Evolutionary conservation across 2,888 invertebrate genomes (phyloP), one percentile per base, ranked within the genome.

Genomic region (Leptinotarsa rubiginosa): DNA sequence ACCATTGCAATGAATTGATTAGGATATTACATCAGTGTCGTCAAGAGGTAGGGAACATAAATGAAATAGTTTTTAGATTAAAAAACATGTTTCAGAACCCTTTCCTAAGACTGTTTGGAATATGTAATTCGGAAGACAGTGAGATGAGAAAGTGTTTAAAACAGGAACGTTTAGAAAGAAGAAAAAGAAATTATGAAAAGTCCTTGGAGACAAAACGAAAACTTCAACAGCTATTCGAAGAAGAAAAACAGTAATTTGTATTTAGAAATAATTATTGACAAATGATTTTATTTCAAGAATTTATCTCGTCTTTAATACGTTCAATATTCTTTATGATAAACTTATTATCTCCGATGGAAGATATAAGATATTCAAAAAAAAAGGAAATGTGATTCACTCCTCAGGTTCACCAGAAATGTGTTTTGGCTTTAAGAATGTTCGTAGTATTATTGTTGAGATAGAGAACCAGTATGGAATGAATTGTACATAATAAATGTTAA

Each of bases 1-100:
- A 92, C 56, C 92, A 93, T 87, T 96, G 96, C 88, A 96, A 95
- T 89, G 89, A 91, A 84, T 84, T 95, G 65, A 96, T 94, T 80
- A 89, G 88, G 81, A 89, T 91, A 80, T 89, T 95, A 70, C 88
- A 91, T 83, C 89, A 92, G 80, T 96, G 96, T 85, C 94, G 94
- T 87, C 83, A 85, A 78, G 91, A 84, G 59, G 82, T 82, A 80
- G 72, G 77, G 64, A 47, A 59, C 2, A 47, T n/a, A 59, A 64
- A 18, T 31, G 15, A 66, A 47, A 47, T 49, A 13, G 3, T n/a
- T 22, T 31, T 25, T 18, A 52, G 15, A 31, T 65, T 7, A 47
- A 64, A 20, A 47, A 52, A 25, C 56, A 13, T 72, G 49, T 80
- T 80, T 64, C 69, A 83, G 83, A 78, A 84, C 75, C 81, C 84